Evolutionary conservation across 2,797 vertebrate genomes (phyloP).

Genomic region (Eulemur coronatus): DNA sequence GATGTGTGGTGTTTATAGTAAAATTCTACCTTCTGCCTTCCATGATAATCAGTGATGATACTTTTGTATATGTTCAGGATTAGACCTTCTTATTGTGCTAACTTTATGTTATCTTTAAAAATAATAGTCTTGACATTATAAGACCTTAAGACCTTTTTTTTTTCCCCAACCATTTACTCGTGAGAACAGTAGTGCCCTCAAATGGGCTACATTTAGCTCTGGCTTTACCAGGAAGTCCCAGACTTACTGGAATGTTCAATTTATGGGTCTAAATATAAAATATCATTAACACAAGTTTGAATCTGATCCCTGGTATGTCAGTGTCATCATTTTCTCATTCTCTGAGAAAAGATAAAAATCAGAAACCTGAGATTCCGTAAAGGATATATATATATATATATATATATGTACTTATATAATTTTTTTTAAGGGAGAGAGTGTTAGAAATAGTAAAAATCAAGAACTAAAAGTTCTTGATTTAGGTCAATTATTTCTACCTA

Average conservation of each 20-base stretch:
- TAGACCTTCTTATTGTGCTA: background rate
- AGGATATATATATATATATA: background rate
- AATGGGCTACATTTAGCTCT: background rate
- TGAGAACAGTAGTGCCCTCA: background rate
- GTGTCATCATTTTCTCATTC: constrained; percentile 23
- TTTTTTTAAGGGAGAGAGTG: background rate
- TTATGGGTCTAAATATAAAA: constrained; percentile 42
- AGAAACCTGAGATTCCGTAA: constrained; percentile 16
- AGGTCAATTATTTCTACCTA: constrained; percentile 25
- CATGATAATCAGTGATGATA: background rate
- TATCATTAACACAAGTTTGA: background rate
- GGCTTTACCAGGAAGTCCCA: background rate
- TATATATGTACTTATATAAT: no score
- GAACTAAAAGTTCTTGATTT: background rate
- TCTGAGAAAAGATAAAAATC: constrained; percentile 2
- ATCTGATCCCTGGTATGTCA: background rate
- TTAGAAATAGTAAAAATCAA: constrained; percentile 29
- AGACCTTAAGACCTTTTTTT: background rate
- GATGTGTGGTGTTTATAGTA: background rate
- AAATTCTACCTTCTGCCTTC: background rate
- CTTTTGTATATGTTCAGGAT: background rate
- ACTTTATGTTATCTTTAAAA: constrained; percentile 35
- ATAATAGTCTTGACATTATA: background rate
- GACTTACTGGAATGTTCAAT: constrained; percentile 3
- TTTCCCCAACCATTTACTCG: background rate